Percentiles rank a stretch among this genome's conserved stretches.
Evolutionary conservation across 1,140 invertebrate genomes (phyloP).

Genomic region (Drosophila ananassae): DNA sequence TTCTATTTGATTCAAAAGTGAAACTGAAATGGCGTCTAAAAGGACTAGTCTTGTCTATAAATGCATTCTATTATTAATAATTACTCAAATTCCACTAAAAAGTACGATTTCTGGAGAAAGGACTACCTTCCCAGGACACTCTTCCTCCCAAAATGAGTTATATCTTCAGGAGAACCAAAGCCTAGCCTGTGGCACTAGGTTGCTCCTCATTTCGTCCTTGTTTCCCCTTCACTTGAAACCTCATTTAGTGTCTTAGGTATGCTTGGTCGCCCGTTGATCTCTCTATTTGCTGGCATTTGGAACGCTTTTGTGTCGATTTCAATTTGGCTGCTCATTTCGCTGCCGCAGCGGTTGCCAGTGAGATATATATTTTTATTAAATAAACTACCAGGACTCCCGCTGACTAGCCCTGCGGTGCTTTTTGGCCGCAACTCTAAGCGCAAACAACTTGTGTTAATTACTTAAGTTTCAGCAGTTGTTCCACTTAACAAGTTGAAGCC

Average conservation of each 20-base stretch:
- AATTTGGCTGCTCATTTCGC: slow-evolving; percentile 25
- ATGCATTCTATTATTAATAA: too few species aligned
- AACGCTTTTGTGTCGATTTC: slow-evolving; percentile 37
- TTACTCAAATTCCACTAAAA: too few species aligned
- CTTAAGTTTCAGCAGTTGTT: slow-evolving; percentile 77
- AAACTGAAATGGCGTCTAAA: too few species aligned
- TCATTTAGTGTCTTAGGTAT: slow-evolving; percentile 32
- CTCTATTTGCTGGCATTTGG: slow-evolving; percentile 16
- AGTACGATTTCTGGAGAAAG: too few species aligned
- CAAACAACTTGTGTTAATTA: slow-evolving; percentile 79
- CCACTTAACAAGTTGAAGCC: slow-evolving; percentile 69
- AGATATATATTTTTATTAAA: slow-evolving; percentile 61
- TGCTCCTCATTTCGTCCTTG: slow-evolving; percentile 9
- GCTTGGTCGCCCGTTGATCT: slow-evolving; percentile 23
- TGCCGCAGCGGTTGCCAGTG: not conserved
- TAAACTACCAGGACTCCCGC: slow-evolving; percentile 35
- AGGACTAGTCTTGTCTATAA: too few species aligned
- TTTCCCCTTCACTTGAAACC: slow-evolving; percentile 9
- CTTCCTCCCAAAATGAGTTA: not conserved
- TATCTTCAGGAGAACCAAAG: not conserved
- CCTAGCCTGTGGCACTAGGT: not conserved
- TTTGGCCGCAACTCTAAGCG: slow-evolving; percentile 52
- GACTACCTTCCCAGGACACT: too few species aligned
- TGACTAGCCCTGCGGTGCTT: slow-evolving; percentile 9
- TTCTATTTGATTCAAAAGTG: too few species aligned